Conservation (phyloP, 2,797 vertebrate genomes). For the Pampus argenteus region DNA sequence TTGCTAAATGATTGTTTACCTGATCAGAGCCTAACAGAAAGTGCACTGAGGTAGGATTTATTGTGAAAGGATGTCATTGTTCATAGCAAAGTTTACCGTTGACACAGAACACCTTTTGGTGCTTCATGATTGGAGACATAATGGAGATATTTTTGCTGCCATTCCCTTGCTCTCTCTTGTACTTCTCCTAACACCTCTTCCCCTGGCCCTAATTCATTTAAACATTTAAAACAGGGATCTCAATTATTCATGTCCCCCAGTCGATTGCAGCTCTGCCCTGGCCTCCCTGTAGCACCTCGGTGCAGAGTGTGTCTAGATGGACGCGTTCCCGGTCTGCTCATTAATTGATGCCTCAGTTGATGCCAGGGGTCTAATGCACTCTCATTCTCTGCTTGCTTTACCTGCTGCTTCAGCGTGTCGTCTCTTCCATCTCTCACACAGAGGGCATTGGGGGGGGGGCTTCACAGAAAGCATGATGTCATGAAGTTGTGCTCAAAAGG, state of each 20-base stretch:
- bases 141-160: constrained; percentile 51
- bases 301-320: constrained; percentile 78
- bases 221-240: constrained; percentile 78
- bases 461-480: constrained; percentile 60
- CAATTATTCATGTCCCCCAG: constrained; percentile 79
- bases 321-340: constrained; percentile 76
- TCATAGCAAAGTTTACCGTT: not conserved
- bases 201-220: constrained; percentile 73
- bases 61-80: no score
- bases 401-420: constrained; percentile 42
- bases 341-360: constrained; percentile 81
- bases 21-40: no score
- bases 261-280: constrained; percentile 53
- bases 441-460: constrained; percentile 35
- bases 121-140: constrained; percentile 50
- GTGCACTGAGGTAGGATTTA: no score
- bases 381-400: constrained; percentile 58
- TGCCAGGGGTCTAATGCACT: constrained; percentile 79
- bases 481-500: constrained; percentile 53
- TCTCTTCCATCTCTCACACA: constrained; percentile 43
- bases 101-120: constrained; percentile 14
- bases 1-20: no score
- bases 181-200: constrained; percentile 67
- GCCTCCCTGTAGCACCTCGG: constrained; percentile 57
- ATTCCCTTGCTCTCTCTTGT: constrained; percentile 43